phyloP scores from a whole-genome alignment of 2,797 vertebrate genomes.

The Chelon labrosus region DNA sequence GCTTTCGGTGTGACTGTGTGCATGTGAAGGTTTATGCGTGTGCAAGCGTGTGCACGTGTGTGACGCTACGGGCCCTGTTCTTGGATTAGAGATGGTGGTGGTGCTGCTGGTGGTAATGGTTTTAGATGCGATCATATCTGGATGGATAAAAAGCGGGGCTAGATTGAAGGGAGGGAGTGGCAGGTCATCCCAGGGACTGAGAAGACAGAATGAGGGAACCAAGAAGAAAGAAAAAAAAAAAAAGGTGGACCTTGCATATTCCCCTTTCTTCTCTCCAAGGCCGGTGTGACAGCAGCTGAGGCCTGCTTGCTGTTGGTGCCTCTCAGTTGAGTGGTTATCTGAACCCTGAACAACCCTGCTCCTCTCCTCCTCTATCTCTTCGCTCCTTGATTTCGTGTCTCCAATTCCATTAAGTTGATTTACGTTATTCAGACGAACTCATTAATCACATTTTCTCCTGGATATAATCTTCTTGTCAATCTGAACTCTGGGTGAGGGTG shows the following conservation, averaged over 20 bases:
- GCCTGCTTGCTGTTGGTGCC: constrained; percentile 72
- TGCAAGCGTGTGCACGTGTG: constrained; percentile 27
- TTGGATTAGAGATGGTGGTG: constrained; percentile 53
- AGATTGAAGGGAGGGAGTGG: constrained; percentile 45
- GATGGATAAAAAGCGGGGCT: constrained; percentile 55
- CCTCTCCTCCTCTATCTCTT: constrained; percentile 24
- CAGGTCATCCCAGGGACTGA: constrained; percentile 57
- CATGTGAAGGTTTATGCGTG: constrained; percentile 23
- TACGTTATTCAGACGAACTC: constrained; percentile 85
- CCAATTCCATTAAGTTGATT: constrained; percentile 90
- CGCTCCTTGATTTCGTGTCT: constrained; percentile 62
- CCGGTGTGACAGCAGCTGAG: constrained; percentile 75
- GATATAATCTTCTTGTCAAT: constrained; percentile 79
- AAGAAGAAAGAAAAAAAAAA: constrained; percentile 40
- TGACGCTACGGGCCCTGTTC: constrained; percentile 37
- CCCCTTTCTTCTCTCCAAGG: constrained; percentile 58
- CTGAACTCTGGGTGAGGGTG: constrained; percentile 58
- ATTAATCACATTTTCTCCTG: constrained; percentile 83
- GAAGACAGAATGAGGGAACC: constrained; percentile 68
- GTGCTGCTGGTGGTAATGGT: constrained; percentile 19
- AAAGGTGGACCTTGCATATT: constrained; percentile 49
- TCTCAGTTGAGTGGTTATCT: constrained; percentile 91
- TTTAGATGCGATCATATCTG: constrained; percentile 59
- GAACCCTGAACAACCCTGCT: constrained; percentile 77
- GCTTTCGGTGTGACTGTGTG: constrained; percentile 51